These are phyloP conservation scores for Branchinecta lynchi DNA, from an alignment of 1,140 invertebrate genomes.

Conservation along the genomic window DNA sequence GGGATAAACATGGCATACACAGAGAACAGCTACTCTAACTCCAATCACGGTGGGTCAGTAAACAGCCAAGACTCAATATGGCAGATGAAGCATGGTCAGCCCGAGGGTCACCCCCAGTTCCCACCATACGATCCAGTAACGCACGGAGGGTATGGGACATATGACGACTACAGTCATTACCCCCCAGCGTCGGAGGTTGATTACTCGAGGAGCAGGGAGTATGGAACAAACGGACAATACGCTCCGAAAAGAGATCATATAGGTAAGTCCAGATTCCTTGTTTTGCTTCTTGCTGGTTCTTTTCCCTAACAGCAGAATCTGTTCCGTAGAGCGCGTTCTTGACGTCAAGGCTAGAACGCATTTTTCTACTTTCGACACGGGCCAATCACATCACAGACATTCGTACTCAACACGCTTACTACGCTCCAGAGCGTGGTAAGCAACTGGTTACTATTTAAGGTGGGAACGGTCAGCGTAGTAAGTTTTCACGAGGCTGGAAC, in stretches of 20 bases:
- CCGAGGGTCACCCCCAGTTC: constrained; percentile 23
- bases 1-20: constrained; percentile 73
- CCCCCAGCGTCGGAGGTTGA: constrained; percentile 38
- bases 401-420: too few species aligned
- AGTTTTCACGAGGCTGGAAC: too few species aligned
- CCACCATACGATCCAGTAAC: constrained; percentile 44
- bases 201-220: constrained; percentile 42
- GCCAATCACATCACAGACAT: too few species aligned
- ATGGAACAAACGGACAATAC: constrained; percentile 28
- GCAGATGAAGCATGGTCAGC: constrained; percentile 53
- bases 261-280: not conserved
- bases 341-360: too few species aligned
- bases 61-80: constrained; percentile 88
- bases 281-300: too few species aligned
- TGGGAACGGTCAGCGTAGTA: too few species aligned
- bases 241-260: constrained; percentile 54
- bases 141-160: constrained; percentile 60
- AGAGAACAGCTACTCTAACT: constrained; percentile 79
- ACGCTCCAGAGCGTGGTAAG: too few species aligned
- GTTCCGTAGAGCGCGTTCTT: too few species aligned
- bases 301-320: too few species aligned
- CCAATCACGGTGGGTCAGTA: constrained; percentile 77
- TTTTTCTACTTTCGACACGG: too few species aligned
- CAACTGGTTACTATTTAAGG: too few species aligned
- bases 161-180: constrained; percentile 71